These are phyloP conservation scores for Scrobipalpa costella DNA, from an alignment of 2,888 invertebrate species.

Conservation along the genomic window DNA sequence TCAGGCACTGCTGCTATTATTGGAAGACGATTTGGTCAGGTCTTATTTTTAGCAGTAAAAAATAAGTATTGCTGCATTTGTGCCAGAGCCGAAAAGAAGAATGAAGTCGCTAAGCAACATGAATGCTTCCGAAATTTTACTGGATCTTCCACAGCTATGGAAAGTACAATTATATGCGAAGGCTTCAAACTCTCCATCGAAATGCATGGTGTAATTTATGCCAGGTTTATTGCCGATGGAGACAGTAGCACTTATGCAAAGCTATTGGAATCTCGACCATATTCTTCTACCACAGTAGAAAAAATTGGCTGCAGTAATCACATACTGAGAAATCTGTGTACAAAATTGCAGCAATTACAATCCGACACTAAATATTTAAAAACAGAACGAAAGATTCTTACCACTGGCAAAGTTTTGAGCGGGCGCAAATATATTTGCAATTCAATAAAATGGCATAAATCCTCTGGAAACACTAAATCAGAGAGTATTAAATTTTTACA, in stretches of 20 bases:
- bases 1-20: no score
- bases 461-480: background rate
- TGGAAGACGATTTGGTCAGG: no score
- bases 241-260: constrained; percentile 27
- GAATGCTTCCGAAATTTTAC: constrained; percentile 47
- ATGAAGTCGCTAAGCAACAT: constrained; percentile 31
- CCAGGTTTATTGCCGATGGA: constrained; percentile 26
- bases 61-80: no score
- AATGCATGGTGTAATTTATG: constrained; percentile 27
- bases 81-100: background rate
- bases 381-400: background rate
- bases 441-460: background rate
- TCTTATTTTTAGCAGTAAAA: no score
- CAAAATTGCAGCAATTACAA: constrained; percentile 14
- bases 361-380: constrained; percentile 10
- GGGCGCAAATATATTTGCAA: constrained; percentile 2
- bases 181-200: constrained; percentile 42
- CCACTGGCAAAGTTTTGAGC: constrained; percentile 4
- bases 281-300: constrained; percentile 23
- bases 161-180: constrained; percentile 45
- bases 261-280: constrained; percentile 25
- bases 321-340: constrained; percentile 24
- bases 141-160: constrained; percentile 46
- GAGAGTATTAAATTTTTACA: constrained; percentile 5
- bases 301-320: constrained; percentile 35